phyloP scores from a whole-genome alignment of 2,113 vertebrate species.

The Crotalus helleri region DNA sequence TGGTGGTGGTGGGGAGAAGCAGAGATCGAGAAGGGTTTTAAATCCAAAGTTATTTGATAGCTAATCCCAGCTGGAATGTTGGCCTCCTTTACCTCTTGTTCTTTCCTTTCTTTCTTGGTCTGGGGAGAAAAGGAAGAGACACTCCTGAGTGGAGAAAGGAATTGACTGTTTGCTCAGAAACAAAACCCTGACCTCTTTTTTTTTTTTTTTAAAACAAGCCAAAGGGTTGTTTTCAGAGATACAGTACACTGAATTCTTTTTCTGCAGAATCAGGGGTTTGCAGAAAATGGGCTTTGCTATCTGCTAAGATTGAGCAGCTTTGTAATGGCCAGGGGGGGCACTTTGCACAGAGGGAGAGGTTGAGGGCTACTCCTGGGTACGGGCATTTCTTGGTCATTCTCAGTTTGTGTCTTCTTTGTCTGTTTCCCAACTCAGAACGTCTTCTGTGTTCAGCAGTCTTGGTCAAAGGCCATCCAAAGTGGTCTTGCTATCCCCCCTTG shows the following conservation, averaged over 20 bases:
- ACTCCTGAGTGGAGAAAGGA: not conserved
- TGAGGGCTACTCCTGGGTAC: not conserved
- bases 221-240: not conserved
- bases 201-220: too few species aligned
- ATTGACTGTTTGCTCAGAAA: not conserved
- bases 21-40: constrained; percentile 40
- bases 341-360: not conserved
- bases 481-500: not conserved
- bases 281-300: not conserved
- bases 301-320: not conserved
- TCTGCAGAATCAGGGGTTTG: not conserved
- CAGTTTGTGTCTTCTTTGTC: not conserved
- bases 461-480: not conserved
- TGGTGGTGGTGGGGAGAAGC: not conserved
- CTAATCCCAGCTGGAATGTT: constrained; percentile 30
- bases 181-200: not conserved
- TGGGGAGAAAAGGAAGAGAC: not conserved
- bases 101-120: not conserved
- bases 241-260: too few species aligned
- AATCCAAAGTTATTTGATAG: constrained; percentile 58
- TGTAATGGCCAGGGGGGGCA: not conserved
- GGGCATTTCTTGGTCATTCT: not conserved
- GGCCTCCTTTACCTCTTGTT: not conserved
- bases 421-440: not conserved
- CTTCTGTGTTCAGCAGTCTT: not conserved